Base-by-base conservation (phyloP, 2,888 invertebrate genomes). In the Chalcis sispes region DNA sequence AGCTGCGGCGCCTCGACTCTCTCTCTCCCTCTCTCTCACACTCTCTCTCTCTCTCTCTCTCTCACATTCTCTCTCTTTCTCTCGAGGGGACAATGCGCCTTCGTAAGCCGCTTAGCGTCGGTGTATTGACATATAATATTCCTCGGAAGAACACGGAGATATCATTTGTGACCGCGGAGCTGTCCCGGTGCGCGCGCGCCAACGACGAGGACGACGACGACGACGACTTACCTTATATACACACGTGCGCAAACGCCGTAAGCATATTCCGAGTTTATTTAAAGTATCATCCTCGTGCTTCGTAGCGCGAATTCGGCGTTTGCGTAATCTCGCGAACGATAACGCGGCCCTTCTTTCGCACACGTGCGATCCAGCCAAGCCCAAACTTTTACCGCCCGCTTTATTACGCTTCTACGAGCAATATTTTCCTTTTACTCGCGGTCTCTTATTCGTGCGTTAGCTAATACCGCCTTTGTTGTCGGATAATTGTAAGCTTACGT, bases 71-170 rank as follows among this genome's bases (percentile, higher is more conserved):
- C 77, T 46, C 72, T 73, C 40, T 20, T 36, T n/a, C 40, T 64
- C 64, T 64, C 48, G 46, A 27, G 72, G 72, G 67, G 64, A 77
- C 71, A 71, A 77, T 71, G 52, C 59, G 65, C 74, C 50, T 36
- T 29, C 50, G 78, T 83, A 85, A 85, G 85, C 84, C 80, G 85
- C 84, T 85, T 84, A 84, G 77, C 79, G 76, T 52, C 70, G 78
- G 10, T 64, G 82, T 83, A 84, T 84, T 85, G 85, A 85, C 85
- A 83, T 81, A 83, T 82, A 82, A 84, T 84, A 84, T 84, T 82
- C 83, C 77, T 78, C 78, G 75, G 74, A 78, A 75, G 80, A 81
- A 80, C 79, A 79, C 75, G 77, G 82, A 79, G 77, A 73, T 80
- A 79, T 79, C 81, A 82, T 80, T 81, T 78, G 81, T 70, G 77